Conservation (phyloP, 2,113 vertebrate species). For the Cichladusa arquata region DNA sequence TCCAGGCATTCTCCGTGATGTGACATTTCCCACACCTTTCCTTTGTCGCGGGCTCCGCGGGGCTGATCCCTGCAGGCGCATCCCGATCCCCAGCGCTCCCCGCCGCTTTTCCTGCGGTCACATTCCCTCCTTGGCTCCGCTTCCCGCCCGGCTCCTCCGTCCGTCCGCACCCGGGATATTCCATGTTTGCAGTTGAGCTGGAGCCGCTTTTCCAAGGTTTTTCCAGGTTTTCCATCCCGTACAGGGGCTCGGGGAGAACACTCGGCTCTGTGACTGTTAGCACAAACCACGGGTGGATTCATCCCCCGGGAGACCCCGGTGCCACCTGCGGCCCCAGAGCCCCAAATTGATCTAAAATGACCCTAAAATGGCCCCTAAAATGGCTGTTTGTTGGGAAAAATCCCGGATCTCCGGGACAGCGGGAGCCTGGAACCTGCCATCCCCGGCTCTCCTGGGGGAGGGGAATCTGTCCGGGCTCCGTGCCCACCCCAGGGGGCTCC, state of each 20-base stretch:
- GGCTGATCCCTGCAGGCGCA: background rate
- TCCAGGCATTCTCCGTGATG: background rate
- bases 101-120: background rate
- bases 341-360: accelerated
- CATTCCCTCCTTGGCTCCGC: background rate
- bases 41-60: accelerated
- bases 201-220: background rate
- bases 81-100: accelerated
- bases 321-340: background rate
- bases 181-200: background rate
- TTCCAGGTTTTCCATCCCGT: background rate
- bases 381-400: background rate
- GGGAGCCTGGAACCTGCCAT: too few relatives aligned
- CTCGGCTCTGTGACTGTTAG: background rate
- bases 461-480: too few relatives aligned
- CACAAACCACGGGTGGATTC: background rate
- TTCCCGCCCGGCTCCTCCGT: background rate
- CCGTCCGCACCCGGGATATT: accelerated
- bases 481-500: background rate
- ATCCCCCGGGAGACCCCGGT: accelerated
- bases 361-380: background rate
- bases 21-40: background rate
- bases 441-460: too few relatives aligned
- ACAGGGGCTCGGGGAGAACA: accelerated
- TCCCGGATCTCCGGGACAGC: background rate